Base-by-base conservation (phyloP, 2,888 invertebrate species). In the Ormyrus pomaceus region DNA sequence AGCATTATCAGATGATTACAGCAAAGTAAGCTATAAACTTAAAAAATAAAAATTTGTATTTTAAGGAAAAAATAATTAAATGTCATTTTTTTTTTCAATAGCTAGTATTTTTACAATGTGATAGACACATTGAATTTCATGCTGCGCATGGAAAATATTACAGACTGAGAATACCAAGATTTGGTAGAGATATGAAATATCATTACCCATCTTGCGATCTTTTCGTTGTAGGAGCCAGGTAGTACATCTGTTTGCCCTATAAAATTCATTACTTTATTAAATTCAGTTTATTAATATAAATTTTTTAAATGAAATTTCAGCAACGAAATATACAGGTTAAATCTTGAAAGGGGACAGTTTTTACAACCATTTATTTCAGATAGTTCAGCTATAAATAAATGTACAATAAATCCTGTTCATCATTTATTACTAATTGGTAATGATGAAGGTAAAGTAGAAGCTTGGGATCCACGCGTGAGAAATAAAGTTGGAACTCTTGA, bases 91-190 rank as follows among this genome's bases (percentile, higher is more conserved):
- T 65, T 66, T 10, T 79, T 80, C 70, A 73, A 50, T 50, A 97
- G 97, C 91, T 99, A 81, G 95, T 96, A 34, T 96, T 98, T 90
- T 92, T 98, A 69, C 97, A 98, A 91, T 95, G 94, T 88, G 97
- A 98, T 90, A 94, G 99, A 61, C 97, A 95, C 91, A 92, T 99
- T 9, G 99, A 99, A 92, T 96, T 99, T 88, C 99, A 99, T 92
- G 95, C 96, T 46, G 97, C 96, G 62, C 96, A 96, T 91, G 99
- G 99, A 0, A 93, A 97, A 65, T 98, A 98, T 90, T 96, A 96
- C 88, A 93, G 97, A 79, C 92, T 98, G 45, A 92, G 99, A 85
- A 97, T 99, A 86, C 99, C 99, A 10, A 95, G 97, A 87, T 98
- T 97, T 92, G 99, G 99, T 0, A 93, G 98, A 83, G 99, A 99